These are phyloP conservation scores for Camelus dromedarius DNA, from an alignment of 2,113 vertebrate genomes.

Conservation along the genomic window DNA sequence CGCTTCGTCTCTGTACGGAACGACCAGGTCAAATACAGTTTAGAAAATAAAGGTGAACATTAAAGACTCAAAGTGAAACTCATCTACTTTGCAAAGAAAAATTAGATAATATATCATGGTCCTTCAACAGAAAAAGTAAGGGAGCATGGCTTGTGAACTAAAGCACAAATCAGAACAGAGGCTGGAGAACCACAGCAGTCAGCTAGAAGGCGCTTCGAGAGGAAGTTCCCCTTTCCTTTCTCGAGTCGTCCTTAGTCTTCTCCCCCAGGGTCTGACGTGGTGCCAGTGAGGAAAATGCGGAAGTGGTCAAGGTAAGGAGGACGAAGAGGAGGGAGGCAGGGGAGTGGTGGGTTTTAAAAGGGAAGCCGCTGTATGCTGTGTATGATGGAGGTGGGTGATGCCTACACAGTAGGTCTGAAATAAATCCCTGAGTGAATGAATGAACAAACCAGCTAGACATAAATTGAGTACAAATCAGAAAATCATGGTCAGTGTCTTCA, in stretches of 20 bases:
- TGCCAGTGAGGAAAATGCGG: not conserved
- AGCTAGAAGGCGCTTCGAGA: not conserved
- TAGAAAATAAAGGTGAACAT: not conserved
- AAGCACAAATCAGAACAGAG: not conserved
- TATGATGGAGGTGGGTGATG: no score
- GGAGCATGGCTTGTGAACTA: not conserved
- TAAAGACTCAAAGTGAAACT: not conserved
- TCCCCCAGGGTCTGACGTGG: not conserved
- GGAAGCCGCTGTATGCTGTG: not conserved
- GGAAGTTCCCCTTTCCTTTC: not conserved
- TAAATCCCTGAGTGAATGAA: not conserved
- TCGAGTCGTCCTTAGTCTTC: not conserved
- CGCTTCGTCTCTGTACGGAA: not conserved
- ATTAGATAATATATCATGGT: not conserved
- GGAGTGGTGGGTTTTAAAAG: not conserved
- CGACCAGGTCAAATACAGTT: not conserved
- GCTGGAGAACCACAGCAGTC: not conserved
- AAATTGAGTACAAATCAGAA: not conserved
- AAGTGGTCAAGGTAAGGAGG: not conserved
- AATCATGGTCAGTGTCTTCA: not conserved
- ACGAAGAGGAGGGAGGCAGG: not conserved
- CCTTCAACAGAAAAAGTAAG: not conserved
- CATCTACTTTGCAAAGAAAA: constrained; percentile 36
- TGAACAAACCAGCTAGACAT: not conserved
- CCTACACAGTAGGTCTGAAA: not conserved